Base-by-base conservation (phyloP, 1,140 invertebrate genomes). In the Neodiprion lecontei region DNA sequence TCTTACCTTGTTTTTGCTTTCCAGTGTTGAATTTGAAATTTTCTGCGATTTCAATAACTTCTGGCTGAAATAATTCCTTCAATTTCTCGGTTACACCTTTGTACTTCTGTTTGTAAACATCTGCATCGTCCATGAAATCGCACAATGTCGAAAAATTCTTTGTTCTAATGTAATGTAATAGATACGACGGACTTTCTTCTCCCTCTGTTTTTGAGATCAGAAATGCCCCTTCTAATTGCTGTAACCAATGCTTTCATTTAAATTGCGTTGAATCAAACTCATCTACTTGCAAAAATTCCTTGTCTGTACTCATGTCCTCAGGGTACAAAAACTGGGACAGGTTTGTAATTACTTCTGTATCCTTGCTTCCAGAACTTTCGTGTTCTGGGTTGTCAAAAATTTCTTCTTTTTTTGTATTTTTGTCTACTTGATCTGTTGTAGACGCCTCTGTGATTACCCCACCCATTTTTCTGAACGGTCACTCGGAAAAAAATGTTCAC, bases 1-100 rank as follows among this genome's bases (percentile, higher is more conserved):
- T 67, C 69, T 79, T 76, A 48, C 75, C 77, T 47, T 68, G 48
- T 53, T 76, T 53, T 69, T 79, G 78, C n/a, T 74, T 76, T 61
- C 75, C 72, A 12, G 70, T 23, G n/a, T 74, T 68, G 73, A 79
- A 79, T 21, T 73, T 47, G 70, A 72, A 79, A 69, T 76, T 78
- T 70, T 78, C 75, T 21, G 76, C 74, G 69, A 80, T 78, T 73
- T 80, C 77, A 49, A 77, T 67, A 28, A 75, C 71, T 47, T 40
- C 73, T 48, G 75, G 74, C 12, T 69, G 12, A 48, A 73, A 80
- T 1, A 11, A n/a, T 2, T 14, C n/a, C n/a, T 53, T 53, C 50
- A 53, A 11, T 53, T 11, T 53, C 10, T 53, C 1, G 10, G n/a
- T 14, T 1, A 53, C 10, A 1, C n/a, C 1, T 1, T 53, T 14